A percentile compares a stretch with the other conserved stretches of the same genome.
Conservation (phyloP, 1,140 invertebrate genomes). For the Heliconius himera region DNA sequence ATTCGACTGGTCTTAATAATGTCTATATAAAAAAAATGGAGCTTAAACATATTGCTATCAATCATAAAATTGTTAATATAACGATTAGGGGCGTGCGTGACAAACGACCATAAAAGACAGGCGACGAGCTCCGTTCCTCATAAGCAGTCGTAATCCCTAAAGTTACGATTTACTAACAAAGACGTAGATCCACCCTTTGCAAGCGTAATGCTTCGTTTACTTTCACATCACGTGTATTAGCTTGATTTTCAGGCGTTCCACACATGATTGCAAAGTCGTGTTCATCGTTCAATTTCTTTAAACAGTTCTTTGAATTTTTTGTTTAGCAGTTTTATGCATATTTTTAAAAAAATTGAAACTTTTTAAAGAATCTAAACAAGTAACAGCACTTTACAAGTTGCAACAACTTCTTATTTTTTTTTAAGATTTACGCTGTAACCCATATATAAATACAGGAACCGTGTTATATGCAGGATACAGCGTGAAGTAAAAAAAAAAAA, state of each 20-base stretch:
- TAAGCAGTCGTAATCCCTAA: neutral
- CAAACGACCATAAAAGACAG: slow-evolving; percentile 22
- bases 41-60: neutral
- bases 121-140: neutral
- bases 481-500: too few species aligned
- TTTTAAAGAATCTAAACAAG: too few species aligned
- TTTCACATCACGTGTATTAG: slow-evolving; percentile 39
- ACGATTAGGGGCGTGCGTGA: slow-evolving; percentile 12
- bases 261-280: neutral
- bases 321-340: neutral
- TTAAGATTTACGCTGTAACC: neutral
- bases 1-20: neutral
- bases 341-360: too few species aligned
- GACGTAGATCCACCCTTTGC: slow-evolving; percentile 30
- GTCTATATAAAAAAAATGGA: neutral
- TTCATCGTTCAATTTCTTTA: neutral
- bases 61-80: slow-evolving; percentile 12
- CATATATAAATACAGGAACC: too few species aligned
- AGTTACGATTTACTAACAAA: slow-evolving; percentile 24
- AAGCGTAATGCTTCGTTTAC: slow-evolving; percentile 29
- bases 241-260: neutral
- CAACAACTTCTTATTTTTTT: neutral
- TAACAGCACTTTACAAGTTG: too few species aligned
- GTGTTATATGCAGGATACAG: too few species aligned
- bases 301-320: neutral